Evolutionary conservation across 2,797 vertebrate species (phyloP).

Genomic region (Cyprinella venusta): DNA sequence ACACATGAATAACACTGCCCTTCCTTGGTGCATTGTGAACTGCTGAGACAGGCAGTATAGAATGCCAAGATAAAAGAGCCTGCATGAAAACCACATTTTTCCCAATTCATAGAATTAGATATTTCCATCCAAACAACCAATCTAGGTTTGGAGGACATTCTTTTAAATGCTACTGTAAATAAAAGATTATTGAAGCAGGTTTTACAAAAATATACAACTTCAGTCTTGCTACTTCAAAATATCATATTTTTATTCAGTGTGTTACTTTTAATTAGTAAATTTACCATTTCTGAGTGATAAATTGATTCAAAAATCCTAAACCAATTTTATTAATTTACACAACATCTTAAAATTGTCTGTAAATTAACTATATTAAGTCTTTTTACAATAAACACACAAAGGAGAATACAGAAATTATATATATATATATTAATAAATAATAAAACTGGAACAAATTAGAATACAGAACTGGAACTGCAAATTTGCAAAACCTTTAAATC

Average conservation of each 20-base stretch:
- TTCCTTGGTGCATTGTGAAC: slow-evolving; percentile 73
- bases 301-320: not conserved
- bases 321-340: not conserved
- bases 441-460: not conserved
- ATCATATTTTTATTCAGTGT: not conserved
- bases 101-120: slow-evolving; percentile 75
- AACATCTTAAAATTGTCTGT: not conserved
- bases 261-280: not conserved
- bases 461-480: not conserved
- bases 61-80: slow-evolving; percentile 70
- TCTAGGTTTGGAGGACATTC: not conserved
- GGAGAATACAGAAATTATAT: not conserved
- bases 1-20: slow-evolving; percentile 70
- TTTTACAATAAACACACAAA: not conserved
- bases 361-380: not conserved
- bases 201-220: not conserved
- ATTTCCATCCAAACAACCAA: slow-evolving; percentile 64
- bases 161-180: slow-evolving; percentile 1
- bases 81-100: slow-evolving; percentile 74
- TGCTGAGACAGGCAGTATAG: slow-evolving; percentile 78
- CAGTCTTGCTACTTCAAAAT: not conserved
- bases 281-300: not conserved
- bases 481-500: not conserved
- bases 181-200: not conserved
- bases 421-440: not conserved